These are phyloP conservation scores for Drosophila novamexicana DNA, from an alignment of 1,140 invertebrate genomes.

Conservation along the genomic window DNA sequence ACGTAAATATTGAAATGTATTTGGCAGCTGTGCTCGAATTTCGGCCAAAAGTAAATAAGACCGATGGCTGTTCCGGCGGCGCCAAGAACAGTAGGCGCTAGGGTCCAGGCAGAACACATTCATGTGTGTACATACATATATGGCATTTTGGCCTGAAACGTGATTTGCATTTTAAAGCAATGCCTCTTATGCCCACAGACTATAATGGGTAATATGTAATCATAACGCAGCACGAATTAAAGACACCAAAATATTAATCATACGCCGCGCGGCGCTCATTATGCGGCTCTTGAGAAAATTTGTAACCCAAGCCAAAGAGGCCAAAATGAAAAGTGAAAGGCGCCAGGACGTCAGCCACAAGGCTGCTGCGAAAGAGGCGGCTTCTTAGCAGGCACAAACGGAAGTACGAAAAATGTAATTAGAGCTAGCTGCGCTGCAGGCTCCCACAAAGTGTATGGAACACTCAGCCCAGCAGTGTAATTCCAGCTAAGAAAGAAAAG, in stretches of 20 bases:
- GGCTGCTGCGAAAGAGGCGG: not conserved
- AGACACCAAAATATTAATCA: constrained; percentile 76
- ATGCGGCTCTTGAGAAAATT: constrained; percentile 74
- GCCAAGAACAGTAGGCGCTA: constrained; percentile 9
- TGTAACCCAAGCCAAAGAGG: constrained; percentile 36
- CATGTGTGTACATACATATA: constrained; percentile 52
- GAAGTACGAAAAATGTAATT: constrained; percentile 79
- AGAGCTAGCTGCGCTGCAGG: constrained; percentile 67
- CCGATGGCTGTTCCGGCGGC: constrained; percentile 45
- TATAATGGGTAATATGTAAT: constrained; percentile 76
- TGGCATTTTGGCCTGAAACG: constrained; percentile 53
- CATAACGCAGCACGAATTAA: constrained; percentile 76
- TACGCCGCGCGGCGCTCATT: constrained; percentile 80
- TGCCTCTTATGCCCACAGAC: constrained; percentile 23
- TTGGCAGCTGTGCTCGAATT: constrained; percentile 77
- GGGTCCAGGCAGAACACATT: not conserved
- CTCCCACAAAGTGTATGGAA: constrained; percentile 22
- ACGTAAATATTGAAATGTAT: constrained; percentile 83
- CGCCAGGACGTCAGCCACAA: constrained; percentile 19
- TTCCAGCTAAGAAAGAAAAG: constrained; percentile 18
- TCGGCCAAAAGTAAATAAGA: constrained; percentile 74
- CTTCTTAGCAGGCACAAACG: constrained; percentile 41
- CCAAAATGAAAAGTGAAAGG: constrained; percentile 73
- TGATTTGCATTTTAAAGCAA: constrained; percentile 78
- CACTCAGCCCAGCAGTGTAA: constrained; percentile 10